These are phyloP conservation scores for Masticophis lateralis DNA, from an alignment of 2,797 vertebrate species.

Conservation along the genomic window DNA sequence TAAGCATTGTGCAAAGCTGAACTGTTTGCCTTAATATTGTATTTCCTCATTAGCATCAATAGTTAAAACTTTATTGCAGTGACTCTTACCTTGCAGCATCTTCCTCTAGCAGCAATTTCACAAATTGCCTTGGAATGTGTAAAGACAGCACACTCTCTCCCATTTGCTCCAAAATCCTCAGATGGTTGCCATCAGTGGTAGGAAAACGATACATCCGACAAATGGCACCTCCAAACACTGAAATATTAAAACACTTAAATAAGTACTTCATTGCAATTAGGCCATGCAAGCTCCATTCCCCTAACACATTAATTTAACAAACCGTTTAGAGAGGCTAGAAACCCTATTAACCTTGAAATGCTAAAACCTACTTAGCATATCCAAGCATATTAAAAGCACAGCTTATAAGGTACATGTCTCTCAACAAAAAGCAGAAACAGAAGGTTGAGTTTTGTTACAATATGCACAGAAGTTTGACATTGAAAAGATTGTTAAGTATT, in stretches of 20 bases:
- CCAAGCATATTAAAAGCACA: background rate
- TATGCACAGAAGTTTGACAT: background rate
- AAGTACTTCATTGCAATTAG: background rate
- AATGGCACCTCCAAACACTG: slow-evolving; percentile 96
- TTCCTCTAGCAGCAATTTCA: slow-evolving; percentile 93
- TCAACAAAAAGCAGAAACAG: background rate
- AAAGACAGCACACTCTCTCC: slow-evolving; percentile 90
- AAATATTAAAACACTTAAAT: slow-evolving; percentile 24
- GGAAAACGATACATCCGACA: slow-evolving; percentile 97
- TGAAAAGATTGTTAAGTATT: background rate
- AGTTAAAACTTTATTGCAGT: background rate
- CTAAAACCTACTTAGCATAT: background rate
- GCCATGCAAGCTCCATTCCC: background rate
- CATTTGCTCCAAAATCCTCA: slow-evolving; percentile 97
- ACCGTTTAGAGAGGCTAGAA: background rate
- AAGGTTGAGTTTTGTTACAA: background rate
- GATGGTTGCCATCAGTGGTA: slow-evolving; percentile 90
- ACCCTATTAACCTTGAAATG: background rate
- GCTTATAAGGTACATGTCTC: background rate
- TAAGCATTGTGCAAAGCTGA: background rate
- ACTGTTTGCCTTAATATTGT: background rate
- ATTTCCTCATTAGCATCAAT: background rate
- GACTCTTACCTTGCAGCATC: slow-evolving; percentile 84
- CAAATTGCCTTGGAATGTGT: slow-evolving; percentile 91
- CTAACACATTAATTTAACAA: background rate